Evolutionary conservation across 2,888 invertebrate species (phyloP), one percentile per base, ranked within the genome.

Genomic region (Oeneis ivallda): DNA sequence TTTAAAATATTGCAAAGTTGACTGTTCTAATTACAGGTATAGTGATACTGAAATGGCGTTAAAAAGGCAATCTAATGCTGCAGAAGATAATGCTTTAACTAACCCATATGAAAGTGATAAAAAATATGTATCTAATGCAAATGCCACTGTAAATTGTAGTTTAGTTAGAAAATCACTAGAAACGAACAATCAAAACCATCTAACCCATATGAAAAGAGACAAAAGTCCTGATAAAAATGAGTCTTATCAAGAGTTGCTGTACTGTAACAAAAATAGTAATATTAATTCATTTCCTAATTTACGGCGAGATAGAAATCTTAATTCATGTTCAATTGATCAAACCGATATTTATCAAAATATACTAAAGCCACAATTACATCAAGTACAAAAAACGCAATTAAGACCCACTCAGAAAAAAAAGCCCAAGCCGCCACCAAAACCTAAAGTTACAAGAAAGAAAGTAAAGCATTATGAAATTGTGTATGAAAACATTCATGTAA

Each of bases 401-500:
- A 64, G 62, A 45, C 26, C 56, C 47, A 37, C 7, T 70, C 56
- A 66, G 62, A 72, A 75, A 76, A 62, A 58, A 73, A 19, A 62
- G 49, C 49, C 59, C 37, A 66, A 68, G 34, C 68, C 68, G n/a
- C 13, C 57, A n/a, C 68, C 68, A 52, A 68, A 68, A 58, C 66
- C 68, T n/a, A 43, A n/a, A 1, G 10, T 19, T 7, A 1, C 7
- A 13, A 56, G 41, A n/a, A 39, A 41, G 10, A 19, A 41, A 41
- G 7, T n/a, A 13, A 41, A 43, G 52, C n/a, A 32, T 32, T 8
- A 39, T 19, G 37, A 56, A 52, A 52, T 53, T 5, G 39, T 43
- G 8, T 67, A 69, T 62, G 66, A 54, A 17, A 86, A 82, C 70
- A 67, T 82, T 47, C 82, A 85, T 64, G 73, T n/a, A 19, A 56